Evolutionary conservation across 2,888 invertebrate genomes (phyloP), one percentile per base, ranked within the genome.

Genomic region (Pachliopta kotzebuea): DNA sequence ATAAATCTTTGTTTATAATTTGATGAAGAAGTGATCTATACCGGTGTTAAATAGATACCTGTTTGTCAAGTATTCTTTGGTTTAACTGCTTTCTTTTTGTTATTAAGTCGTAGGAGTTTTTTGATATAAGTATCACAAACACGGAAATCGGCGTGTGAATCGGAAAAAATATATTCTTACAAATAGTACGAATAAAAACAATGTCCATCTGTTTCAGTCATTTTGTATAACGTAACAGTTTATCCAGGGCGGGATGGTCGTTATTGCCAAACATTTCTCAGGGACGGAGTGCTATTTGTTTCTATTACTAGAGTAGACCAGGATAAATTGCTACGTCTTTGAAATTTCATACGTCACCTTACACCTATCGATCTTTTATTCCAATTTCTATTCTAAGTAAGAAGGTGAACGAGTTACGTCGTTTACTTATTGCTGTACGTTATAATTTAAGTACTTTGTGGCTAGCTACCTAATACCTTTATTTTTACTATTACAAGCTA

Each of bases 201-300:
- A 53, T 60, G 53, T 53, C 24, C 53, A 52, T 26, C 20, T 60
- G 59, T 60, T 53, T 37, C 37, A 52, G 24, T n/a, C 17, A 18
- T 54, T 42, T 42, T 53, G 52, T 60, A 60, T 60, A 60, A 60
- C 37, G 20, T 54, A 37, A 55, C 56, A 56, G 62, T 62, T 56
- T 26, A 56, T 56, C 31, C 50, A 23, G 31, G 55, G 49, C 45
- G 55, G 61, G 49, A 49, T 49, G 49, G 62, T 49, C 56, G 26
- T 62, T 62, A 62, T 62, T 56, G 56, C 50, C 56, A 62, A 56
- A 62, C 56, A 62, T 62, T 62, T 62, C 37, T 56, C 56, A 56
- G 62, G 31, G 23, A 50, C 31, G 55, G 55, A 61, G 55, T 56
- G 61, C 62, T 50, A 56, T 62, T 62, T 62, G 61, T 62, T 62